A percentile compares a stretch with the other conserved stretches of the same genome.
Conservation (phyloP, 2,797 vertebrate species). For the Platalea minor region DNA sequence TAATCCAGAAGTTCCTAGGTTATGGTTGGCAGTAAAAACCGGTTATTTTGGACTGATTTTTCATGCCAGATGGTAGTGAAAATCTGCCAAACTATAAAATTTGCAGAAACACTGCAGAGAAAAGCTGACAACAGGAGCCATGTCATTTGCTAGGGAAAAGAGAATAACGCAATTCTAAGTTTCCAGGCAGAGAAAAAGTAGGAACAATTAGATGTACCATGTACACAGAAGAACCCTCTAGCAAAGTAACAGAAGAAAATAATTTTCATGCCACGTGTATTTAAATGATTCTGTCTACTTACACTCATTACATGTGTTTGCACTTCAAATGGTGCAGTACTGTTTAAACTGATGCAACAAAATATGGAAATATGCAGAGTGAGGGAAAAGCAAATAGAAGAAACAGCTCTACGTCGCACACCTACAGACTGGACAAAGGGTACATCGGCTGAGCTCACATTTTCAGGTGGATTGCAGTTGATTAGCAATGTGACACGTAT, state of each 20-base stretch:
- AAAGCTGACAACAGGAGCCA: not conserved
- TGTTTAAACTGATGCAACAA: not conserved
- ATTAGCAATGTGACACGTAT: not conserved
- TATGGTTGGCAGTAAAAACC: constrained; percentile 2
- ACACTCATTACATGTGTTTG: not conserved
- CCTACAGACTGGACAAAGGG: not conserved
- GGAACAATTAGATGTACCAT: not conserved
- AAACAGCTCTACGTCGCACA: not conserved
- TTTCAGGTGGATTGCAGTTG: not conserved
- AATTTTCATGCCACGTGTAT: not conserved
- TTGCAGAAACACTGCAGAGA: constrained; percentile 9
- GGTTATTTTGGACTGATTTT: constrained; percentile 28
- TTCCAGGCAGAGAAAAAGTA: not conserved
- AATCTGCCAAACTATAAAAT: constrained; percentile 5
- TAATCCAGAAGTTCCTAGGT: constrained; percentile 21
- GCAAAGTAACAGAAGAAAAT: not conserved
- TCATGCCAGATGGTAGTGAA: not conserved
- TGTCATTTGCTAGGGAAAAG: not conserved
- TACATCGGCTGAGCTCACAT: not conserved
- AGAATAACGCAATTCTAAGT: not conserved
- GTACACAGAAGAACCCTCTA: not conserved
- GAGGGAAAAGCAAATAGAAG: not conserved
- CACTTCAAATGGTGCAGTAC: not conserved
- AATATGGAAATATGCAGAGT: not conserved
- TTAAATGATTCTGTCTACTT: not conserved